Base-by-base conservation (phyloP, 2,797 vertebrate species). In the Synaphobranchus kaupii region DNA sequence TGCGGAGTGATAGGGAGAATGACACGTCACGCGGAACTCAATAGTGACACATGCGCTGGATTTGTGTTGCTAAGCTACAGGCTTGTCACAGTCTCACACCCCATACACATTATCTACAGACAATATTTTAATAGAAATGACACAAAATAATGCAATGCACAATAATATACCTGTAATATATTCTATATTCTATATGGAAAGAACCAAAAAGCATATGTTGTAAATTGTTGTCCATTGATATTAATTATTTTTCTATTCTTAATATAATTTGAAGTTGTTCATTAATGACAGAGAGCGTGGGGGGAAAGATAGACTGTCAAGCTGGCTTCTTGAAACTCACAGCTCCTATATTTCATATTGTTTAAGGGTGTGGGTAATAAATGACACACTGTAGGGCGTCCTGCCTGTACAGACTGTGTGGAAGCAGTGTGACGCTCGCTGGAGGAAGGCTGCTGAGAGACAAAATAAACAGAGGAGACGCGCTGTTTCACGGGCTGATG, bases 31-130 rank as follows among this genome's bases (percentile, higher is more conserved):
- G 22, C 7, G 20, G 20, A 17, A 78, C 73, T 78, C 15, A 0
- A 39, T 78, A 44, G 47, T 47, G 20, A 78, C 4, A 47, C 73
- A 78, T 47, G 39, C 47, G 73, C 73, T 22, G 73, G 12, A 47
- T 78, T 78, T 78, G 5, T 20, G 73, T 78, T 78, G 73, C 73
- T 78, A 44, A 78, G 73, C 34, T 78, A 78, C 34, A 44, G 73
- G n/a, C 73, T 78, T 7, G 4, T 78, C 6, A 31, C 28, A 78
- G 15, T 78, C 34, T 78, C 13, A 47, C 5, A 10, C 15, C 39
- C 34, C 17, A 78, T 22, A 9, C 73, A 44, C 34, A 28, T 44
- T 34, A 13, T 17, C 39, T 12, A 3, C 71, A 28, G 39, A 47
- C 20, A 44, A 78, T 47, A 22, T 34, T n/a, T 10, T 28, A 28